phyloP scores from a whole-genome alignment of 2,113 vertebrate genomes.

The Prolemur simus region DNA sequence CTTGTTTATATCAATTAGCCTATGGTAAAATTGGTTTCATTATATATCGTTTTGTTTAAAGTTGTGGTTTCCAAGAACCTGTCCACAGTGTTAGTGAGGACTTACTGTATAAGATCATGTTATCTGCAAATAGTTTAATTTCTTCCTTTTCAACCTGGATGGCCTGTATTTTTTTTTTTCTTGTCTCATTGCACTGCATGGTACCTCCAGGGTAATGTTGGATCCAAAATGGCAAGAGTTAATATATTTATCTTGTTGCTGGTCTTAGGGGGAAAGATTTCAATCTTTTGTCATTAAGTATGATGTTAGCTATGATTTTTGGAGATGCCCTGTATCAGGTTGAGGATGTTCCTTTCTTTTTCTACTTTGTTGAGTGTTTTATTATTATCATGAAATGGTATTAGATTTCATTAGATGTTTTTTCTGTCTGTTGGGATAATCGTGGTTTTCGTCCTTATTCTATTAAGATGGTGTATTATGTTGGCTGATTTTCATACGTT shows the following conservation, averaged over 20 bases:
- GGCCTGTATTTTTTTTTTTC: not conserved
- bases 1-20: not conserved
- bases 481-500: not conserved
- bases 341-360: not conserved
- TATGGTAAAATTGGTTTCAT: not conserved
- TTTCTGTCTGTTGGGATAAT: not conserved
- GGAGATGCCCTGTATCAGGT: not conserved
- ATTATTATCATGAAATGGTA: not conserved
- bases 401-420: not conserved
- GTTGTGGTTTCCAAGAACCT: not conserved
- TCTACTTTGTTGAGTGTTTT: constrained; percentile 1
- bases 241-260: not conserved
- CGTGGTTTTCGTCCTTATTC: not conserved
- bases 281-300: not conserved
- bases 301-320: not conserved
- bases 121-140: constrained; percentile 6
- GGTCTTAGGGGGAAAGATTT: not conserved
- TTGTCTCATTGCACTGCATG: not conserved
- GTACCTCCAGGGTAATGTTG: not conserved
- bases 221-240: not conserved
- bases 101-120: not conserved
- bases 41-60: not conserved
- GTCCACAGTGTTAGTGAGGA: not conserved
- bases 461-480: not conserved
- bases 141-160: not conserved